phyloP scores from a whole-genome alignment of 2,888 invertebrate genomes.

The Drosophila formosana region DNA sequence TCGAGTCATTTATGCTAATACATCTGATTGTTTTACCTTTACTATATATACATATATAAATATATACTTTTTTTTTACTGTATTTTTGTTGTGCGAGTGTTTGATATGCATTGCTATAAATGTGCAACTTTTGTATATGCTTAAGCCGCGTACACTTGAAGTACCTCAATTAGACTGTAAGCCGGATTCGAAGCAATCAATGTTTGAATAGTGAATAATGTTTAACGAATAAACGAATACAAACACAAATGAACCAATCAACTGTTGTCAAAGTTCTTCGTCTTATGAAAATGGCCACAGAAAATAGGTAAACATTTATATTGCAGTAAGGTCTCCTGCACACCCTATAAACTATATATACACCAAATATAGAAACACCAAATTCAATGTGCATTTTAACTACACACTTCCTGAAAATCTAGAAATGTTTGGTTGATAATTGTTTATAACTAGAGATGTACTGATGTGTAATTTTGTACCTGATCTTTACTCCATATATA shows the following conservation, averaged over 20 bases:
- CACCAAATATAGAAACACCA: no score
- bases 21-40: slow-evolving; percentile 38
- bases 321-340: no score
- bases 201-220: slow-evolving; percentile 48
- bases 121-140: slow-evolving; percentile 31
- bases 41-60: slow-evolving; percentile 24
- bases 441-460: no score
- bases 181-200: slow-evolving; percentile 41
- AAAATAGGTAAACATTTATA: no score
- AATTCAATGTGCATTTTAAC: no score
- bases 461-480: no score
- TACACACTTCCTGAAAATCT: no score
- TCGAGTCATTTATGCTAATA: slow-evolving; percentile 79
- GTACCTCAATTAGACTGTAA: slow-evolving; percentile 72
- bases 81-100: slow-evolving; percentile 30
- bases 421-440: no score
- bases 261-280: not conserved
- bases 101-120: slow-evolving; percentile 23
- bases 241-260: slow-evolving; percentile 8
- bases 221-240: slow-evolving; percentile 29
- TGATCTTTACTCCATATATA: no score
- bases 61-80: slow-evolving; percentile 25
- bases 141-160: slow-evolving; percentile 66
- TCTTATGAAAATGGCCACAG: no score
- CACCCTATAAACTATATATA: no score